Base-by-base conservation (phyloP, 2,113 vertebrate genomes). In the Phylloscopus trochilus region DNA sequence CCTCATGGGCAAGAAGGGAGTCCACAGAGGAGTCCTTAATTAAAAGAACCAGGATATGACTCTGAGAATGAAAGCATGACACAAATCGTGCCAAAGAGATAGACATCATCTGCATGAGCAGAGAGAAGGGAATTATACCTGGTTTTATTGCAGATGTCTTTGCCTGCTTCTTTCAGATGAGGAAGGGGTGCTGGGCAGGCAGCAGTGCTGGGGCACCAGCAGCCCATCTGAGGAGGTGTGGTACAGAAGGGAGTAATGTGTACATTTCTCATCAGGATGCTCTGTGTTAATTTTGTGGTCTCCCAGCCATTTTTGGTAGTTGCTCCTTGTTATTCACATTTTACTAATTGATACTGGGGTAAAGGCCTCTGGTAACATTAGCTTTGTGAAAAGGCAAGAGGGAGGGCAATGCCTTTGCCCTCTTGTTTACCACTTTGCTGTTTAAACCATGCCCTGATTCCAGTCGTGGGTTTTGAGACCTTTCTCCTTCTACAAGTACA, bases 1-100 rank as follows among this genome's bases (percentile, higher is more conserved):
- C 78, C 89, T 97, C 28, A 84, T 93, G 87, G 96, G 94, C 33
- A 95, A 97, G n/a, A 96, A 92, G 9, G 96, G 98, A 15, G 88
- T 96, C 79, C 97, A 96, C 0, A 94, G 96, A n/a, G 96, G 95
- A 72, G 15, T 93, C 41, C 95, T 98, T 79, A 97, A 97, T 81
- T 97, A 96, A 89, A 98, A 95, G 6, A 87, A 81, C 46, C 96
- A 95, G 44, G 60, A 96, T 68, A 83, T 97, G 78, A 97, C 93
- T 85, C 82, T 75, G 10, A 83, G 78, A 66, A 79, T 98, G 89
- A 78, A 86, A 58, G 22, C 23, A 18, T 88, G 85, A 58, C 81
- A 95, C 53, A 88, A 89, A 30, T 95, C 97, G 76, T 77, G 33
- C 28, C 28, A 56, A 43, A 47, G 74, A 67, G 35, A 47, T 17